Evolutionary conservation across 2,888 invertebrate genomes (phyloP), one percentile per base, ranked within the genome.

Genomic region (Dicroscelio sp.): DNA sequence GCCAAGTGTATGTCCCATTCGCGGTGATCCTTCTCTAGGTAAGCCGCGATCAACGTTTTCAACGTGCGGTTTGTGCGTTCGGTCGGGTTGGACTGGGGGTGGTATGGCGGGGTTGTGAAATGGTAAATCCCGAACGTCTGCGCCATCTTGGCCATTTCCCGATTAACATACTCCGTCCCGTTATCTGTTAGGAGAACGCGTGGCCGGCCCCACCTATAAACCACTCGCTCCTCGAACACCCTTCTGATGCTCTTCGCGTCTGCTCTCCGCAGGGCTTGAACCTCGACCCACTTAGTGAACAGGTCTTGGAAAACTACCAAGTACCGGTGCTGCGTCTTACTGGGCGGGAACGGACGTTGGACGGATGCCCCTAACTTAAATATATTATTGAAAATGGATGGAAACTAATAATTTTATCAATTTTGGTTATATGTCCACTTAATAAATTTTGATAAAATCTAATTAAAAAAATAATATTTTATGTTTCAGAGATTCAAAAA

Each of bases 281-380:
- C 33, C 27, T 84, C 73, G 0, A 75, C 75, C 73, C 73, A 84
- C 30, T 63, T 83, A n/a, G 60, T 73, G 31, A 83, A 82, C 0
- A n/a, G 1, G 30, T 82, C 71, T 23, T 82, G 71, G 25, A 83
- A 83, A 0, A 83, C 83, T 1, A 83, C 30, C 0, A 60, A 20
- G 20, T 83, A 73, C 14, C 43, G 2, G 17, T 17, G 33, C 25
- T 83, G 60, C 17, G 33, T 52, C 17, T 52, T 25, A 30, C 43
- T 71, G 5, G 58, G 58, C 1, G 83, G 83, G 31, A 71, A 73
- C 17, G 73, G 83, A 0, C 83, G n/a, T n/a, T n/a, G n/a, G n/a
- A n/a, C n/a, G n/a, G n/a, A n/a, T n/a, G n/a, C n/a, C n/a, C n/a
- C n/a, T n/a, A n/a, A n/a, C n/a, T n/a, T n/a, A n/a, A n/a, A n/a